Evolutionary conservation across 2,888 invertebrate genomes (phyloP), one percentile per base, ranked within the genome.

Genomic region (Lycaena phlaeas): DNA sequence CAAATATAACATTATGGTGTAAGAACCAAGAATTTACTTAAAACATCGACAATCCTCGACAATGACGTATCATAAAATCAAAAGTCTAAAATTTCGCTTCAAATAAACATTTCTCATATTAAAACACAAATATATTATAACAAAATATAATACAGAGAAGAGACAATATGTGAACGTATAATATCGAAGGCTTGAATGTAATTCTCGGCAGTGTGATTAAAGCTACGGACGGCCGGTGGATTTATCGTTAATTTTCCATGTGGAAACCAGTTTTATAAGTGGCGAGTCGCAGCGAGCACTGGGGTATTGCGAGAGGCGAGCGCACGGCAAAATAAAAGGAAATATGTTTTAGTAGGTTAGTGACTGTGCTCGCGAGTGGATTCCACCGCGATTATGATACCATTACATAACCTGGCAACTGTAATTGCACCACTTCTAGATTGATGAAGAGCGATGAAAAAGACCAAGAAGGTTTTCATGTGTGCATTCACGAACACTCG

Each of bases 321-420:
- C 61, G 61, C 68, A 61, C 56, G 55, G 73, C 78, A 78, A 79
- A 81, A 79, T 79, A 82, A 82, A 81, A 81, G n/a, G 77, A 79
- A 81, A 81, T 82, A 78, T 78, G 74, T 81, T 82, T 84, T 82
- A 82, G 81, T 84, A 75, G 82, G 82, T 82, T 82, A 84, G 76
- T 76, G 63, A 78, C n/a, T n/a, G 75, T 70, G 75, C 79, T 81
- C 76, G 78, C 74, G 77, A 75, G 75, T 73, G 68, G 68, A 76
- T 75, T 75, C 73, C 71, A 61, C 55, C 53, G 50, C 64, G 73
- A 78, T 81, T 75, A 76, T 71, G 66, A 72, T 57, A 63, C 71
- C 74, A 73, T 77, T 77, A 76, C 71, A 69, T 77, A 77, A 78
- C 68, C n/a, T n/a, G n/a, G 62, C 62, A 56, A 49, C 51, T 57